Evolutionary conservation across 2,797 vertebrate species (phyloP).

Genomic region (Rhincodon typus): DNA sequence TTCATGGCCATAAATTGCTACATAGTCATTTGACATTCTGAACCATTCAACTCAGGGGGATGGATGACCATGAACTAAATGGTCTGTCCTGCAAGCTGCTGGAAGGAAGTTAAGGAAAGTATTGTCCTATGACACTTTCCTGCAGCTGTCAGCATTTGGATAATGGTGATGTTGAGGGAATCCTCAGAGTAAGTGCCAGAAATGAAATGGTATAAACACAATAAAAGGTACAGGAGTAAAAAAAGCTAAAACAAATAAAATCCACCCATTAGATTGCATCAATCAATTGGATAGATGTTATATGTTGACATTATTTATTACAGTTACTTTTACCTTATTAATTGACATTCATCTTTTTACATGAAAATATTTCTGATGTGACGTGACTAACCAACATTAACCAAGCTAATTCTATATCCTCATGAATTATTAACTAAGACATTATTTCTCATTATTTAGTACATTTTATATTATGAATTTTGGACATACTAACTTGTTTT

Average conservation of each 20-base stretch:
- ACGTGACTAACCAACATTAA: background rate
- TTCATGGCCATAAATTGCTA: constrained; percentile 38
- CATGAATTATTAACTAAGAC: background rate
- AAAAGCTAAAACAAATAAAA: background rate
- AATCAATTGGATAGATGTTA: background rate
- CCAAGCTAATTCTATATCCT: background rate
- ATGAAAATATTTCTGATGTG: background rate
- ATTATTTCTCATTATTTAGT: background rate
- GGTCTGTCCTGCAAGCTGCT: background rate
- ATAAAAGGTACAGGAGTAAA: too few relatives aligned
- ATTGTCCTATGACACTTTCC: background rate
- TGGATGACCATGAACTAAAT: background rate
- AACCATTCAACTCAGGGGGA: constrained; percentile 49
- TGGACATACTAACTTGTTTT: background rate
- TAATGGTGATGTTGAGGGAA: background rate
- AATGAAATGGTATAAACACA: background rate
- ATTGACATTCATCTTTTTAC: background rate
- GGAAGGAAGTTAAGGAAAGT: background rate
- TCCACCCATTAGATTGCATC: background rate
- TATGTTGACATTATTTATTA: background rate
- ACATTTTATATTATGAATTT: background rate
- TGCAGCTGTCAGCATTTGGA: background rate
- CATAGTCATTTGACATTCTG: constrained; percentile 50
- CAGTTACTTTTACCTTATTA: background rate
- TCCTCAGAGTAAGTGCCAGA: background rate